phyloP scores from a whole-genome alignment of 2,797 vertebrate genomes.

The Neosalanx taihuensis region DNA sequence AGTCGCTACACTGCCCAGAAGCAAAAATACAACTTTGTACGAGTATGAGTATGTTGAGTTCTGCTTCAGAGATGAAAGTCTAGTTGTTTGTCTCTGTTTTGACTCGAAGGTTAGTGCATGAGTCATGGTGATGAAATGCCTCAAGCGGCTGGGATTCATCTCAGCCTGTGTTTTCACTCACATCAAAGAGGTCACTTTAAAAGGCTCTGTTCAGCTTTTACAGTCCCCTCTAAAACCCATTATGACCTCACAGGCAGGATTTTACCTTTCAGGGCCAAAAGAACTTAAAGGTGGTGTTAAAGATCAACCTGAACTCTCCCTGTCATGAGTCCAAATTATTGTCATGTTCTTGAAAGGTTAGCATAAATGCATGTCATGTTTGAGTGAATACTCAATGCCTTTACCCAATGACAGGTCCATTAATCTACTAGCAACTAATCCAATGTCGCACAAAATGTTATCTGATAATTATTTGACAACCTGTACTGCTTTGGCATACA shows the following conservation, averaged over 20 bases:
- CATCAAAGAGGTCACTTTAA: conserved; percentile 20
- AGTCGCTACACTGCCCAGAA: background rate
- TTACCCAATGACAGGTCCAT: background rate
- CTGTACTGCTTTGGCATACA: conserved; percentile 25
- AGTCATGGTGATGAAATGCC: conserved; percentile 7
- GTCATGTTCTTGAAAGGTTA: too few relatives aligned
- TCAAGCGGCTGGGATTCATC: conserved; percentile 7
- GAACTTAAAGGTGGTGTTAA: background rate
- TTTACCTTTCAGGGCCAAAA: conserved; percentile 11
- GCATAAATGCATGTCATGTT: too few relatives aligned
- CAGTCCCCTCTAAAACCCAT: conserved; percentile 1
- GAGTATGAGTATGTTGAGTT: background rate
- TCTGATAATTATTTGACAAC: too few relatives aligned
- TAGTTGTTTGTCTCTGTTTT: background rate
- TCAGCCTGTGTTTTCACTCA: background rate
- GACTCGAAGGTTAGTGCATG: background rate
- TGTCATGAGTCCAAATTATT: too few relatives aligned
- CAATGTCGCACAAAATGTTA: background rate
- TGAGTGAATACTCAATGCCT: background rate
- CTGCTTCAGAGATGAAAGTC: background rate
- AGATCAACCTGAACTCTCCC: conserved; percentile 14
- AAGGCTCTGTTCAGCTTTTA: conserved; percentile 18
- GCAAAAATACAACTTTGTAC: background rate
- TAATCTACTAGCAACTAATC: background rate
- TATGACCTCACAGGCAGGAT: conserved; percentile 8